Evolutionary conservation across 2,113 vertebrate species (phyloP), one percentile per base, ranked within the genome.

Genomic region (Sprattus sprattus): DNA sequence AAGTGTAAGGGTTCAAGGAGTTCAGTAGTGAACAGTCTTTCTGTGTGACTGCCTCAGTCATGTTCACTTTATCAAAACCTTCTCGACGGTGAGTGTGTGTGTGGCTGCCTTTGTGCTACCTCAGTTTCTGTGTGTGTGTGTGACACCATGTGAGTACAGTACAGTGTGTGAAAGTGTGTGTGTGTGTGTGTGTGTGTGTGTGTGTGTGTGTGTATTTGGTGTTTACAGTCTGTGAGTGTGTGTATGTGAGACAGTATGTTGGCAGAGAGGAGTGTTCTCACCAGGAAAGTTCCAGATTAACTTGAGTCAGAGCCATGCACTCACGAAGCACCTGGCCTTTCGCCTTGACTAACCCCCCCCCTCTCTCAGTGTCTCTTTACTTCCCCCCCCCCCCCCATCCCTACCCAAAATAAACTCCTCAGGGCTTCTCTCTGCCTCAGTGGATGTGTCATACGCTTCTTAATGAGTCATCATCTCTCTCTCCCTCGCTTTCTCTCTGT

Each of bases 61-160:
- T 54, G 52, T 54, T 18, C 2, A 16, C 52, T 54, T 54, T 15
- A 54, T 54, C 52, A 54, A 18, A 18, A 54, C 13, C 52, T 54
- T 15, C 39, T 39, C 39, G 39, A 16, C 52, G 4, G 52, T 54
- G 52, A 18, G 52, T 54, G 1, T 18, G 16, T 54, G 16, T 54
- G 16, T 54, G 52, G 52, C 52, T 54, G 52, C 16, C 4, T 54
- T 16, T 54, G 4, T 54, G 52, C 15, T 18, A 52, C 11, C 9
- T 64, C 86, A 88, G 80, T 18, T 18, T 1, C 39, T 89, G 45
- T 50, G 85, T 89, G 84, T 81, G 87, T 75, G 82, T 80, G 87
- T 87, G 71, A 28, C 16, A 52, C 9, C 50, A 11, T 15, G 16
- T 18, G 16, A 16, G 52, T 54, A 54, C 52, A 54, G 22, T 11